A percentile compares a stretch with the other conserved stretches of the same genome.
Evolutionary conservation across 2,113 vertebrate species (phyloP).

Genomic region (Colossoma macropomum): DNA sequence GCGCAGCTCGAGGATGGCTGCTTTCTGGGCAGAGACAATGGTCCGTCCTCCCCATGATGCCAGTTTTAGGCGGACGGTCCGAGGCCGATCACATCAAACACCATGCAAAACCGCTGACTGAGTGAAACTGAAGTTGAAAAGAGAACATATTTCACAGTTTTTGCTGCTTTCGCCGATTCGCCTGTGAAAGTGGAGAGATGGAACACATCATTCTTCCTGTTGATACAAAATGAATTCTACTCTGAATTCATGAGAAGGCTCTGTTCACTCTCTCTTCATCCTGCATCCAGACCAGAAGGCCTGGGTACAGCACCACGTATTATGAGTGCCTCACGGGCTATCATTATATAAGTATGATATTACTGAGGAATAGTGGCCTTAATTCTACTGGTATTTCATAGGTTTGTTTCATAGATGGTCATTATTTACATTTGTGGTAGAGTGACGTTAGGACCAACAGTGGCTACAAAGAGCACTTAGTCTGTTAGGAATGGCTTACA

Average conservation of each 20-base stretch:
- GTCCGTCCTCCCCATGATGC: slow-evolving; percentile 9
- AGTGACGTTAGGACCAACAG: neutral
- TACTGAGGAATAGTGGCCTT: neutral
- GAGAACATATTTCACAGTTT: neutral
- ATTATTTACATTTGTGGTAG: neutral
- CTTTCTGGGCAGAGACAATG: slow-evolving; percentile 45
- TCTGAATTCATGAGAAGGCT: neutral
- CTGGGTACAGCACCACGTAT: neutral
- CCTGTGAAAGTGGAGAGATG: neutral
- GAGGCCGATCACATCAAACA: neutral
- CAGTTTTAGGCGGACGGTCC: neutral
- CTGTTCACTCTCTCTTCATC: neutral
- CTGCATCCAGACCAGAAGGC: neutral
- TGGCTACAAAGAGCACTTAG: neutral
- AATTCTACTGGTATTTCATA: neutral
- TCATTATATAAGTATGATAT: neutral
- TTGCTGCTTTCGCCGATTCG: neutral
- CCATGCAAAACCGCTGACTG: slow-evolving; percentile 11
- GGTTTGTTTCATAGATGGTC: neutral
- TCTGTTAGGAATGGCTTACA: neutral
- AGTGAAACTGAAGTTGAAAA: neutral
- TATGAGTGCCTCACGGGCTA: neutral
- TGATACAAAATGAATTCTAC: neutral
- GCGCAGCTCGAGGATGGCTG: neutral
- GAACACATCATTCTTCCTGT: slow-evolving; percentile 6